Evolutionary conservation across 2,797 vertebrate genomes (phyloP).

Genomic region (Eptatretus atami): DNA sequence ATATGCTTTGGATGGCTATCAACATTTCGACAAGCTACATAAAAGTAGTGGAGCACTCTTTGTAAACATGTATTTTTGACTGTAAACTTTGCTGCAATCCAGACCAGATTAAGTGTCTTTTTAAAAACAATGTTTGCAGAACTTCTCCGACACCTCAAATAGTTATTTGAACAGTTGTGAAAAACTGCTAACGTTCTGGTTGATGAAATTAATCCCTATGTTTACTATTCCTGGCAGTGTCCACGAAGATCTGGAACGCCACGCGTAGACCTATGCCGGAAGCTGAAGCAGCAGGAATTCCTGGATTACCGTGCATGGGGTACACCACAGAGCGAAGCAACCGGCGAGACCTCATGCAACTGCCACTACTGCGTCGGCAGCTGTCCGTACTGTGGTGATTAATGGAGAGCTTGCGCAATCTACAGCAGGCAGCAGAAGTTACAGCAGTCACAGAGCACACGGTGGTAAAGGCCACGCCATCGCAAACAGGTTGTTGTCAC

Average conservation of each 20-base stretch:
- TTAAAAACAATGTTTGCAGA: too few relatives aligned
- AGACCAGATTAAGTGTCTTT: too few relatives aligned
- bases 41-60: too few relatives aligned
- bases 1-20: too few relatives aligned
- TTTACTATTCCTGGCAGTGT: constrained; percentile 22
- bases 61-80: too few relatives aligned
- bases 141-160: too few relatives aligned
- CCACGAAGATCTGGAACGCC: constrained; percentile 38
- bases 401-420: constrained; percentile 62
- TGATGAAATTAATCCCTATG: too few relatives aligned
- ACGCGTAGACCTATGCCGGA: constrained; percentile 75
- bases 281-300: constrained; percentile 62
- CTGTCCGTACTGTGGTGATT: constrained; percentile 44
- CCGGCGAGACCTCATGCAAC: constrained; percentile 70
- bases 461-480: constrained; percentile 18
- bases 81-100: too few relatives aligned
- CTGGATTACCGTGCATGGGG: constrained; percentile 83
- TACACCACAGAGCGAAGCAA: constrained; percentile 63
- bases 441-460: constrained; percentile 37
- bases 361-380: constrained; percentile 64
- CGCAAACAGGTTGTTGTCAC: background rate
- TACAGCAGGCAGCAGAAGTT: constrained; percentile 40
- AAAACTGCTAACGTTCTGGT: too few relatives aligned
- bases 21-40: too few relatives aligned
- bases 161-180: too few relatives aligned